These are phyloP conservation scores for Cynopterus brachyotis DNA, from an alignment of 2,113 vertebrate genomes.

Conservation along the genomic window DNA sequence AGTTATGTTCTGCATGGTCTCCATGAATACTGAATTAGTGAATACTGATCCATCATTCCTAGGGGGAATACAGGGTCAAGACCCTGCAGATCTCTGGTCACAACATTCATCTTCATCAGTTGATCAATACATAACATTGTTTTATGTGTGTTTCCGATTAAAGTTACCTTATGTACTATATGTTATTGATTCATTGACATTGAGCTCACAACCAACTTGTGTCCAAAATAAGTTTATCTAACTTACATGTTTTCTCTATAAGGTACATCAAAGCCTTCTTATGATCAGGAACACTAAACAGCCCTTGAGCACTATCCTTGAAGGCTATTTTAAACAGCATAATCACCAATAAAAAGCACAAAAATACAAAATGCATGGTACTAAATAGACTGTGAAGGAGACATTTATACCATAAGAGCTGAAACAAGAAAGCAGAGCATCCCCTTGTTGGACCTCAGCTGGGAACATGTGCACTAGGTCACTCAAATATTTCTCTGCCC, in stretches of 20 bases:
- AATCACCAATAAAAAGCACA: background rate
- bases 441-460: background rate
- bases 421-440: background rate
- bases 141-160: slow-evolving; percentile 16
- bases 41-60: background rate
- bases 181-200: background rate
- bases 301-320: background rate
- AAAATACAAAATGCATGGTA: background rate
- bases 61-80: background rate
- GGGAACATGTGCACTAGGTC: background rate
- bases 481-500: background rate
- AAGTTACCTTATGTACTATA: background rate
- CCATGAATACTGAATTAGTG: background rate
- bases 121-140: background rate
- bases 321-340: background rate
- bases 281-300: background rate
- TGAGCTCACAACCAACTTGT: background rate
- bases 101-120: background rate
- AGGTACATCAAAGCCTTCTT: background rate
- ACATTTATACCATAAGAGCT: background rate
- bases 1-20: background rate
- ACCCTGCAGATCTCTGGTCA: background rate
- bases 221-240: background rate
- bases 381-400: background rate
- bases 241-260: background rate